phyloP scores from a whole-genome alignment of 2,113 vertebrate genomes.

The Crotalus tigris region DNA sequence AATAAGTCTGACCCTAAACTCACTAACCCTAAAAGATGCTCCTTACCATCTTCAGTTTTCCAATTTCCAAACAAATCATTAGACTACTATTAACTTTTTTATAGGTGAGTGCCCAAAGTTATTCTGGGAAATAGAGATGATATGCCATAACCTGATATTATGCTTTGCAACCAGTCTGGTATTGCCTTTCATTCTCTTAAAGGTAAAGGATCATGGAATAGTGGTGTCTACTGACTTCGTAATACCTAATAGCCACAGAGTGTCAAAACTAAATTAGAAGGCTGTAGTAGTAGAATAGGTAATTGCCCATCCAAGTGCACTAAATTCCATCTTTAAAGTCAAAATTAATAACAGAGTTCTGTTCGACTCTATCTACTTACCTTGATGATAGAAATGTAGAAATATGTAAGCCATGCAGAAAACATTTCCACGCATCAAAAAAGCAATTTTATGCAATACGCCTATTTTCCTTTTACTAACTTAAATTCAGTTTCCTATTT shows the following conservation, averaged over 20 bases:
- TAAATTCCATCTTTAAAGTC: not conserved
- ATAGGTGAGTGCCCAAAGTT: not conserved
- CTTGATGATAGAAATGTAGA: not conserved
- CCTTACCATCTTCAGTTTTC: not conserved
- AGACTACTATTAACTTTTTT: not conserved
- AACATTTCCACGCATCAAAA: not conserved
- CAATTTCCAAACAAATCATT: not conserved
- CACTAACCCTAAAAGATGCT: not conserved
- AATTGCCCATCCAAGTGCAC: not conserved
- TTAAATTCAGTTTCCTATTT: not conserved
- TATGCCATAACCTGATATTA: not conserved
- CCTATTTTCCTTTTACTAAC: not conserved
- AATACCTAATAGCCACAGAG: not conserved
- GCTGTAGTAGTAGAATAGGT: too few species aligned
- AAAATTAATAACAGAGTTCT: not conserved
- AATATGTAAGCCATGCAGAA: not conserved
- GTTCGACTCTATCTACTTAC: not conserved
- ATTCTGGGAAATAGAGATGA: not conserved
- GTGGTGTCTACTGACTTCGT: not conserved
- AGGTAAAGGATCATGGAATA: not conserved
- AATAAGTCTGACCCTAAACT: not conserved
- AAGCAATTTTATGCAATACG: not conserved
- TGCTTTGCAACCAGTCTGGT: not conserved
- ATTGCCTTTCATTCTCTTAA: not conserved
- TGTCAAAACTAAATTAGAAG: not conserved